Percentiles rank a stretch among this genome's conserved stretches.
Evolutionary conservation across 2,113 vertebrate genomes (phyloP).

Genomic region (Poeciliopsis prolifica): DNA sequence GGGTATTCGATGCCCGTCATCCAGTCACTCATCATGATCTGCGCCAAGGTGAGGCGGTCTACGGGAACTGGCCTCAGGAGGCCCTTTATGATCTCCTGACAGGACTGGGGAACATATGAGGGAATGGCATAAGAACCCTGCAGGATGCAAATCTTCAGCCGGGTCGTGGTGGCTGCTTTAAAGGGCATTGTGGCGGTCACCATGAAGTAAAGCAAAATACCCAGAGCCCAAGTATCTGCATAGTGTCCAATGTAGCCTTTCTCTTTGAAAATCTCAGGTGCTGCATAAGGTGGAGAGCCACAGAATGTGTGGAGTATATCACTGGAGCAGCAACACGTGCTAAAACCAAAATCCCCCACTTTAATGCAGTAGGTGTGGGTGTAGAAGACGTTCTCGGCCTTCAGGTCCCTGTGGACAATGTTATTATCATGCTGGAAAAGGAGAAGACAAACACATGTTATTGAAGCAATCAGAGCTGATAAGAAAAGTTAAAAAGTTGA

Average conservation of each 20-base stretch:
- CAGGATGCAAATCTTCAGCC: slow-evolving; percentile 70
- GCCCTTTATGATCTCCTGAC: slow-evolving; percentile 72
- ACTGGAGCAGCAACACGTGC: slow-evolving; percentile 53
- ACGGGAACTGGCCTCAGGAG: slow-evolving; percentile 64
- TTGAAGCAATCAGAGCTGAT: neutral
- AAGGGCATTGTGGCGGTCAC: slow-evolving; percentile 77
- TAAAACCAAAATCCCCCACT: slow-evolving; percentile 83
- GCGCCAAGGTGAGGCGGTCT: slow-evolving; percentile 58
- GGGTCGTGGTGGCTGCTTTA: slow-evolving; percentile 62
- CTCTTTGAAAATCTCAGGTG: slow-evolving; percentile 78
- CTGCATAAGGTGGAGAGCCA: slow-evolving; percentile 79
- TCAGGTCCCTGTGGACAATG: slow-evolving; percentile 81
- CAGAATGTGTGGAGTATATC: slow-evolving; percentile 76
- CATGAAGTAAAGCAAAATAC: slow-evolving; percentile 81
- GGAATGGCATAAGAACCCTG: slow-evolving; percentile 75
- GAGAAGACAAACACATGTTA: slow-evolving; percentile 15
- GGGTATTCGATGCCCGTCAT: slow-evolving; percentile 69
- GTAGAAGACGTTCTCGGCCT: slow-evolving; percentile 82
- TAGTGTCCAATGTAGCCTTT: slow-evolving; percentile 67
- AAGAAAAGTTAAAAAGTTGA: neutral
- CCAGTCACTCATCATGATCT: slow-evolving; percentile 71
- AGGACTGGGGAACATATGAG: slow-evolving; percentile 55
- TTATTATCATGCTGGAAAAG: slow-evolving; percentile 77
- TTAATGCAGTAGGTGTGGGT: slow-evolving; percentile 77
- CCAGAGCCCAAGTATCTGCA: slow-evolving; percentile 79